Evolutionary conservation across 2,113 vertebrate genomes (phyloP), one percentile per base, ranked within the genome.

Genomic region (Dipodomys merriami): DNA sequence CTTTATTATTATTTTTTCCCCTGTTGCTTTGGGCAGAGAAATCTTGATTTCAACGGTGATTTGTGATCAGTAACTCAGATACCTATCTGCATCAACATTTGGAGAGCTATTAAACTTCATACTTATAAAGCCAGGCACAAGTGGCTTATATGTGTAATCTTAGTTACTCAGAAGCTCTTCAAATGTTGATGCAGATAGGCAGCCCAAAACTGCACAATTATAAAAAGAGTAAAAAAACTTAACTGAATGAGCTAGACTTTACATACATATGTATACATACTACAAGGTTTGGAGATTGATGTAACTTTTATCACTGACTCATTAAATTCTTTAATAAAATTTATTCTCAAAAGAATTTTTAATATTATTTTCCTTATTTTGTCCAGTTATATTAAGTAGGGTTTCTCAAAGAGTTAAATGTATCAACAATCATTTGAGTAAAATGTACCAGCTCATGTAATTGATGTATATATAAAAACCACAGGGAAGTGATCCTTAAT

Each of bases 311-410:
- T 44, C 13, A 33, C 10, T 77, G 60, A 83, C 86, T 33, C 86
- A 60, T 33, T 33, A 86, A 80, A 77, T 23, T 85, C 71, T 86
- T 91, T 62, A 74, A 35, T 90, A 77, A 86, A 33, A 57, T 69
- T 0, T 4, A 85, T 6, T 74, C 88, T 53, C 9, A 20, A 88
- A 23, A 84, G 2, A 20, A 69, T 91, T 79, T 69, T 25, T 69
- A 81, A 67, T 25, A 71, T 83, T 86, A 15, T 69, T 46, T 57
- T 2, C 11, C 19, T 46, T 33, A 78, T 71, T 73, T 83, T 67
- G n/a, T 11, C n/a, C 62, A 86, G 6, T 11, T 89, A 6, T 82
- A 83, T 83, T 73, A 39, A 16, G 12, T 57, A 57, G 53, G 12
- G 25, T 81, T 87, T 1, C 27, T 92, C 7, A 2, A 85, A 88